Evolutionary conservation across 2,888 invertebrate genomes (phyloP).

Genomic region (Cecidostiba fungosa): DNA sequence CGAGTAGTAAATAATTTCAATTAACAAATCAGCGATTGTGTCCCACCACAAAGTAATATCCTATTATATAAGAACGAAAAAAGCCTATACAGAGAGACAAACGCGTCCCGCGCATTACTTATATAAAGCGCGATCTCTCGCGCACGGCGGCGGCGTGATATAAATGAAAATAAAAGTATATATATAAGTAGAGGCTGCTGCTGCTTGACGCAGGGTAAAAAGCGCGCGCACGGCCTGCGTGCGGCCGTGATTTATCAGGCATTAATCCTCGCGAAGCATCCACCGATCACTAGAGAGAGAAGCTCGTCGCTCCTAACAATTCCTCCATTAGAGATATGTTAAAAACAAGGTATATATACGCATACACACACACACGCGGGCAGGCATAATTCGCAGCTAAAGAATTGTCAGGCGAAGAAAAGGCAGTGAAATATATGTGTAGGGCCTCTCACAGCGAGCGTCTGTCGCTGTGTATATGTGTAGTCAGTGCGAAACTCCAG

Average conservation of each 20-base stretch:
- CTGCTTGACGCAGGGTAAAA: slow-evolving; percentile 3
- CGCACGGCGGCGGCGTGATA: not conserved
- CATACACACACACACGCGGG: not conserved
- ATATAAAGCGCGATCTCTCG: not conserved
- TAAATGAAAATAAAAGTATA: slow-evolving; percentile 51
- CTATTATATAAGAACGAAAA: slow-evolving; percentile 10
- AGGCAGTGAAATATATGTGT: slow-evolving; percentile 59
- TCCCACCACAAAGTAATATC: not conserved
- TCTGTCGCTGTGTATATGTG: slow-evolving; percentile 15
- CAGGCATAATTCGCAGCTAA: slow-evolving; percentile 61
- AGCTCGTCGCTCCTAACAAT: slow-evolving; percentile 51
- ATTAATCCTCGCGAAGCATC: slow-evolving; percentile 59
- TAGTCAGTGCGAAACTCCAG: slow-evolving; percentile 37
- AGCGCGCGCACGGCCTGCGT: not conserved
- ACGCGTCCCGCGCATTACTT: not conserved
- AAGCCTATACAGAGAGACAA: no score
- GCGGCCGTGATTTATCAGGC: slow-evolving; percentile 58
- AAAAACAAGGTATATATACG: slow-evolving; percentile 50
- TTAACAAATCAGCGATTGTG: slow-evolving; percentile 43
- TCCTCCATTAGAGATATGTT: slow-evolving; percentile 60
- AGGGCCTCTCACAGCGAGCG: slow-evolving; percentile 34
- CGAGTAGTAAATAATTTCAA: slow-evolving; percentile 50
- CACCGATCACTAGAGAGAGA: slow-evolving; percentile 55
- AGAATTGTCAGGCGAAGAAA: slow-evolving; percentile 63
- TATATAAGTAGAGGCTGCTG: not conserved